Base-by-base conservation (phyloP, 2,113 vertebrate genomes). In the Clarias batrachus region DNA sequence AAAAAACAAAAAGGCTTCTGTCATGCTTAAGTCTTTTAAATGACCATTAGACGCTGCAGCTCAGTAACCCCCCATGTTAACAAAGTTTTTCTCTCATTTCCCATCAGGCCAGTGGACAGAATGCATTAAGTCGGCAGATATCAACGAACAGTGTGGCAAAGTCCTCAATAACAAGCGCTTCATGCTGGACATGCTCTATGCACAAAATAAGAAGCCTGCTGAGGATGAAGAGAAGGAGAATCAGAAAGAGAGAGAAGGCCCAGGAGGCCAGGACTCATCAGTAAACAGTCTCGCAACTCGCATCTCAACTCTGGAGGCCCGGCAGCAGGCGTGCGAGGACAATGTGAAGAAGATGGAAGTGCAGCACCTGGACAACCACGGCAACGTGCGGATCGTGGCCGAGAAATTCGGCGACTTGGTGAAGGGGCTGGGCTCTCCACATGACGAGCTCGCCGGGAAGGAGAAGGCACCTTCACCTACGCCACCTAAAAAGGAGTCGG, bases 101-200 rank as follows among this genome's bases (percentile, higher is more conserved):
- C 1, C 63, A 68, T 68, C 95, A 99, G 97, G 96, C 90, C 93
- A 95, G 1, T 98, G 97, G 97, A 92, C 91, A 0, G 86, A 94
- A 70, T 93, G 94, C 87, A 91, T 94, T 90, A 96, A 97, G 92
- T 96, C 97, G 90, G 92, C 91, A 25, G 92, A 94, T 86, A 94
- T 96, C 90, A 97, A 95, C 89, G 96, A 97, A 76, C 95, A 96
- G 91, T 96, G 97, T 91, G 96, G 95, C 91, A 96, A 96, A 92
- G 96, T 97, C 91, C 96, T 98, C 92, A 97, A 96, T 91, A 97
- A 91, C 92, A 98, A 97, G 92, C 94, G 95, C 81, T 98, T 98
- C 93, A 99, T 98, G 97, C 93, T 98, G 96, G 98, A 99, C 92
- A 98, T 97, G 97, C 96, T 99, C 90, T 98, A 98, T 89, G 94